A percentile compares a stretch with the other conserved stretches of the same genome.
These are phyloP conservation scores for Saccopteryx bilineata DNA, from an alignment of 2,113 vertebrate species.

Conservation along the genomic window DNA sequence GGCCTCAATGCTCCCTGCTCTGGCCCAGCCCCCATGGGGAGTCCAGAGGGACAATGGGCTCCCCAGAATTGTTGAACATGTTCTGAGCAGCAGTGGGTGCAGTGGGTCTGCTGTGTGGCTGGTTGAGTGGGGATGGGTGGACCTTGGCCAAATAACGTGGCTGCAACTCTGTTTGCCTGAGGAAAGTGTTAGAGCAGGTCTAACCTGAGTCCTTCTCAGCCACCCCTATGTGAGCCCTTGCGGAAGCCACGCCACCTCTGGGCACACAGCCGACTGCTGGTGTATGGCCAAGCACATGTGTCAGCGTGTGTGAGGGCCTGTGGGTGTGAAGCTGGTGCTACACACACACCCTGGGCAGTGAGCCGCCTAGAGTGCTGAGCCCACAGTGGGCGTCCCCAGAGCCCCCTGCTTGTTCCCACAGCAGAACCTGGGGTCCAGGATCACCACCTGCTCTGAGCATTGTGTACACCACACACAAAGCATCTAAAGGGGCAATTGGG, in stretches of 20 bases:
- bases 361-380: not conserved
- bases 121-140: not conserved
- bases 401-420: not conserved
- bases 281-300: not conserved
- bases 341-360: not conserved
- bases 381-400: not conserved
- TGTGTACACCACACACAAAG: accelerated
- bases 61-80: no score
- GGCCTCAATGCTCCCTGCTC: not conserved
- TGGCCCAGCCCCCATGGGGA: not conserved
- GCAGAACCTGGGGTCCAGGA: not conserved
- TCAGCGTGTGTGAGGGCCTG: not conserved
- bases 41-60: not conserved
- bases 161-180: not conserved
- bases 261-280: no score
- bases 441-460: no score
- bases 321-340: not conserved
- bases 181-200: not conserved
- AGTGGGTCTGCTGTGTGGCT: accelerated
- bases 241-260: accelerated
- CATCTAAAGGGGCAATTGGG: not conserved
- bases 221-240: not conserved
- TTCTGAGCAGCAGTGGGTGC: not conserved
- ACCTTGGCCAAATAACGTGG: not conserved
- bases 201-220: not conserved